Conservation (phyloP, 1,140 invertebrate species). For the Probaryconus sp. region DNA sequence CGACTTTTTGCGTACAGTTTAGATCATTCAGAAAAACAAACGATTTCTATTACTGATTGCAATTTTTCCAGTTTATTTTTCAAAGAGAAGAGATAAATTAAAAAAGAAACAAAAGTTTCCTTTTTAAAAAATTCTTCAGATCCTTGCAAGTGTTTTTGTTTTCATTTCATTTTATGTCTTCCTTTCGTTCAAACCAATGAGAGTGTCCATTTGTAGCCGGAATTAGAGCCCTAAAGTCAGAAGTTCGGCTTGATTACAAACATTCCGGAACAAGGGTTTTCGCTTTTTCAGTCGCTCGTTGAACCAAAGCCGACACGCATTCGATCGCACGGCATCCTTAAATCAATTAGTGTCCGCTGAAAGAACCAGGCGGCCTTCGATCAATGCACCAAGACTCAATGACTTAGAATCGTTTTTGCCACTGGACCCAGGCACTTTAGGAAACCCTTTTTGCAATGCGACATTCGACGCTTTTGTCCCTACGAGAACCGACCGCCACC, state of each 20-base stretch:
- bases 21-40: no score
- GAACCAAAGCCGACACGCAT: conserved; percentile 42
- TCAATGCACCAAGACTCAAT: conserved; percentile 53
- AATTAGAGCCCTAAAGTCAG: conserved; percentile 31
- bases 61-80: no score
- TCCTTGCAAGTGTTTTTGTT: no score
- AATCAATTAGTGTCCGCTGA: conserved; percentile 72
- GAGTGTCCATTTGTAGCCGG: conserved; percentile 5
- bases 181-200: conserved; percentile 5
- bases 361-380: conserved; percentile 73
- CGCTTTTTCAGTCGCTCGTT: conserved; percentile 58
- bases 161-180: conserved; percentile 11
- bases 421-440: conserved; percentile 30
- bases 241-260: conserved; percentile 28
- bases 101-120: no score
- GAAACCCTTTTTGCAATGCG: conserved; percentile 28
- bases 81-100: no score
- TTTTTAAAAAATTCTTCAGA: no score
- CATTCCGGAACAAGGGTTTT: conserved; percentile 61
- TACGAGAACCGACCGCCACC: conserved; percentile 22
- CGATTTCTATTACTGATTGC: no score
- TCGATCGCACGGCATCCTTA: conserved; percentile 63
- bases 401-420: conserved; percentile 59
- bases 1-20: no score
- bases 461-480: conserved; percentile 38